Conservation (phyloP, 2,888 invertebrate genomes). For the Amphiduros pacificus region DNA sequence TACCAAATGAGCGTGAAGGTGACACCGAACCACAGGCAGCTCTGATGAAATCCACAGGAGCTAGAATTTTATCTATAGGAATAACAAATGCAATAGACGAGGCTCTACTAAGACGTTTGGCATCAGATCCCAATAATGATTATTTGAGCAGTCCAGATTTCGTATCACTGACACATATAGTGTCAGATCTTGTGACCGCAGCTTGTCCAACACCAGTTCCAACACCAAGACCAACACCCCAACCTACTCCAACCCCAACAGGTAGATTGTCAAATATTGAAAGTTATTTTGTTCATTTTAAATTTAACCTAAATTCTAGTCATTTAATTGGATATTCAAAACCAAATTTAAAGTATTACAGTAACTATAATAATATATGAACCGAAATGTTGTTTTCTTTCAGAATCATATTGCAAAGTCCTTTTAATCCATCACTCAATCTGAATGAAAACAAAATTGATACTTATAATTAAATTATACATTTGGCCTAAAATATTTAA, state of each 20-base stretch:
- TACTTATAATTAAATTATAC: too few species aligned
- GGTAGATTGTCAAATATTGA: neutral
- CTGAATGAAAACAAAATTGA: too few species aligned
- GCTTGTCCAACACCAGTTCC: neutral
- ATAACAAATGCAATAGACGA: neutral
- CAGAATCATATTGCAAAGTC: too few species aligned
- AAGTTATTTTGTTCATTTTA: neutral
- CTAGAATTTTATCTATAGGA: neutral
- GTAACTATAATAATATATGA: too few species aligned
- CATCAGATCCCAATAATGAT: neutral
- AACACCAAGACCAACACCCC: neutral
- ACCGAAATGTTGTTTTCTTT: too few species aligned
- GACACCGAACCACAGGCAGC: neutral
- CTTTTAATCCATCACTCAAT: too few species aligned
- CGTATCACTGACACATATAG: neutral
- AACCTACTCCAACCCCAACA: neutral
- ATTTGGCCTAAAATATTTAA: too few species aligned
- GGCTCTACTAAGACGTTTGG: neutral
- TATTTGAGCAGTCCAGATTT: neutral
- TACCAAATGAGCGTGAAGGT: neutral
- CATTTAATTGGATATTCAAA: too few species aligned
- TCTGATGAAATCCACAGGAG: neutral
- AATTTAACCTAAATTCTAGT: too few species aligned
- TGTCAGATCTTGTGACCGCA: neutral
- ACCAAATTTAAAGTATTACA: too few species aligned